Conservation (phyloP, 2,888 invertebrate species). For the Ornithoptera alexandrae region DNA sequence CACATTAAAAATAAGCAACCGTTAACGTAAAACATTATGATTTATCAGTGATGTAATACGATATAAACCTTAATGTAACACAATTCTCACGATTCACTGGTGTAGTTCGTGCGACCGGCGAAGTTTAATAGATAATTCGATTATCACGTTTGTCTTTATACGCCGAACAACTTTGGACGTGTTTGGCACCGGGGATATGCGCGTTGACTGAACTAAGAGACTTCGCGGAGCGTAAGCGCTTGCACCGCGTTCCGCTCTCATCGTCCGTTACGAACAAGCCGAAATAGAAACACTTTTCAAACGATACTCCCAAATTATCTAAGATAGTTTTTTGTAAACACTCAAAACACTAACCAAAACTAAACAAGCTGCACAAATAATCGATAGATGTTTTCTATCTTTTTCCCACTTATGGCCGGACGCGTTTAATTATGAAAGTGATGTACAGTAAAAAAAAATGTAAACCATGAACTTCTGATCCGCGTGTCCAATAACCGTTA, state of each 20-base stretch:
- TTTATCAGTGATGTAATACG: background rate
- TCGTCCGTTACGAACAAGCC: conserved; percentile 57
- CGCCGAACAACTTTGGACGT: conserved; percentile 32
- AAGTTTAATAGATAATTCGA: conserved; percentile 16
- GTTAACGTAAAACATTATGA: conserved; percentile 2
- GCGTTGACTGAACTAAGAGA: conserved; percentile 59
- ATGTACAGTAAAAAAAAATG: no score
- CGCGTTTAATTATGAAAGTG: no score
- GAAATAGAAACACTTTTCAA: conserved; percentile 67
- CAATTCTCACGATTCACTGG: conserved; percentile 8
- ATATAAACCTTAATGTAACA: conserved; percentile 1
- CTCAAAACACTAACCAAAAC: no score
- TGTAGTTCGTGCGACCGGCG: conserved; percentile 21
- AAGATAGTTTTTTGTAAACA: background rate
- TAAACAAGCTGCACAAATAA: no score
- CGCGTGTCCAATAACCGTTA: no score
- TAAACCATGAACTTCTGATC: no score
- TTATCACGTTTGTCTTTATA: conserved; percentile 15
- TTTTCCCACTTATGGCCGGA: no score
- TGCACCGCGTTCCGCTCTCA: conserved; percentile 45
- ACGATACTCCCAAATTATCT: conserved; percentile 25
- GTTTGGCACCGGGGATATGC: conserved; percentile 47
- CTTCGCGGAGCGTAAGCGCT: conserved; percentile 49
- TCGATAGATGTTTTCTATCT: no score
- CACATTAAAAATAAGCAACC: background rate